phyloP scores from a whole-genome alignment of 1,140 invertebrate genomes.

The Leptinotarsa lineolata region DNA sequence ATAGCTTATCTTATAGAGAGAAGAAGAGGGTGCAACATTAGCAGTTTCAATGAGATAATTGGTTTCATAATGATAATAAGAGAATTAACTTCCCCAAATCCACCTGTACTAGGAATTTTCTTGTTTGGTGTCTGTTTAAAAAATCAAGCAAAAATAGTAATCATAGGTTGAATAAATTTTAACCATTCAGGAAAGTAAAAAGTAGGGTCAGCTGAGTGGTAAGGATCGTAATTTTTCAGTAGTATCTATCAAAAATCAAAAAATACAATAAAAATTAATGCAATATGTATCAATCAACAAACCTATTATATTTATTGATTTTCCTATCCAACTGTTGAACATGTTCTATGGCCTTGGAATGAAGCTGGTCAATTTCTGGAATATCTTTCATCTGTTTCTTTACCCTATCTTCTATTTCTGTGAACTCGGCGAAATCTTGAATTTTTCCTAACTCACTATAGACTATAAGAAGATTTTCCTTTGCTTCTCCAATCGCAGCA shows the following conservation, averaged over 20 bases:
- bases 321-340: conserved; percentile 35
- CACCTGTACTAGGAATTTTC: too few relatives aligned
- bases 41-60: too few relatives aligned
- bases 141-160: too few relatives aligned
- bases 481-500: conserved; percentile 30
- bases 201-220: too few relatives aligned
- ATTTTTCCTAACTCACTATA: conserved; percentile 31
- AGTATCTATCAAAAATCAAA: background rate
- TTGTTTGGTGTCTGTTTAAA: too few relatives aligned
- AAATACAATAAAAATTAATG: background rate
- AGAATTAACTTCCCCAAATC: too few relatives aligned
- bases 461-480: conserved; percentile 18
- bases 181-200: too few relatives aligned
- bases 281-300: background rate
- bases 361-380: conserved; percentile 27
- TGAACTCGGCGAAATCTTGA: conserved; percentile 26
- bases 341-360: conserved; percentile 28
- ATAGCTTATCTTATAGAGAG: too few relatives aligned
- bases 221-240: background rate
- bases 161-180: too few relatives aligned
- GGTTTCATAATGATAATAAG: too few relatives aligned
- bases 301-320: conserved; percentile 36
- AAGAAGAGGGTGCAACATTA: too few relatives aligned
- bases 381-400: conserved; percentile 24
- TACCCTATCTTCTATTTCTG: conserved; percentile 34